phyloP scores from a whole-genome alignment of 2,113 vertebrate species.

The Rattus rattus region DNA sequence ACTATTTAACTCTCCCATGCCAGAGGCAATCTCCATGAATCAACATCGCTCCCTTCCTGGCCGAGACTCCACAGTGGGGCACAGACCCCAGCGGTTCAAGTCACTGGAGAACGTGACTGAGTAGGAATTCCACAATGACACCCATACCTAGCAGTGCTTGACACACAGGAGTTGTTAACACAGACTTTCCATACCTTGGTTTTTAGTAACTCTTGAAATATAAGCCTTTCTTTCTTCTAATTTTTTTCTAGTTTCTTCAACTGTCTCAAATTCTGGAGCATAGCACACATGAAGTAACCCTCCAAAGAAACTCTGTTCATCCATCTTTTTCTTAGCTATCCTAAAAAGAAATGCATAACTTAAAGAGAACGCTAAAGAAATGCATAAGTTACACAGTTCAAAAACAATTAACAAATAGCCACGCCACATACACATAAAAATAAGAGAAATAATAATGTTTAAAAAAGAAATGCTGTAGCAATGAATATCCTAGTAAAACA shows the following conservation, averaged over 20 bases:
- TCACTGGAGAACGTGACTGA: neutral
- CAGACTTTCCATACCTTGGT: constrained; percentile 87
- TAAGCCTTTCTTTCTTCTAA: constrained; percentile 93
- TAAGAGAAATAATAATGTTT: neutral
- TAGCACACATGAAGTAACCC: constrained; percentile 97
- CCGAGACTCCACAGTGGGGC: neutral
- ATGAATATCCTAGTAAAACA: no score
- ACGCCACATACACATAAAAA: neutral
- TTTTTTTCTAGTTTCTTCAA: constrained; percentile 96
- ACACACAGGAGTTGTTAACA: neutral
- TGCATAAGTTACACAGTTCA: neutral
- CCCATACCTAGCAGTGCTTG: neutral
- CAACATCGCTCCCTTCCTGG: neutral
- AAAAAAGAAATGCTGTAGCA: no score
- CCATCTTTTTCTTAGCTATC: constrained; percentile 94
- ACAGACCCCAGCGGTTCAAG: neutral
- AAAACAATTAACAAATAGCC: neutral
- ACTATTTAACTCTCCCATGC: constrained; percentile 1
- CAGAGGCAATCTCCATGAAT: neutral
- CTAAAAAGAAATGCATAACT: constrained; percentile 84
- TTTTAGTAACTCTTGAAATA: constrained; percentile 88
- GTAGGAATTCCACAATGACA: neutral
- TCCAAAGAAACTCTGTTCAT: constrained; percentile 97
- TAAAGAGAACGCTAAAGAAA: neutral
- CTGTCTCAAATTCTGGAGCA: constrained; percentile 96